These are phyloP conservation scores for Meleagris gallopavo DNA, from an alignment of 2,113 vertebrate species.

Conservation along the genomic window DNA sequence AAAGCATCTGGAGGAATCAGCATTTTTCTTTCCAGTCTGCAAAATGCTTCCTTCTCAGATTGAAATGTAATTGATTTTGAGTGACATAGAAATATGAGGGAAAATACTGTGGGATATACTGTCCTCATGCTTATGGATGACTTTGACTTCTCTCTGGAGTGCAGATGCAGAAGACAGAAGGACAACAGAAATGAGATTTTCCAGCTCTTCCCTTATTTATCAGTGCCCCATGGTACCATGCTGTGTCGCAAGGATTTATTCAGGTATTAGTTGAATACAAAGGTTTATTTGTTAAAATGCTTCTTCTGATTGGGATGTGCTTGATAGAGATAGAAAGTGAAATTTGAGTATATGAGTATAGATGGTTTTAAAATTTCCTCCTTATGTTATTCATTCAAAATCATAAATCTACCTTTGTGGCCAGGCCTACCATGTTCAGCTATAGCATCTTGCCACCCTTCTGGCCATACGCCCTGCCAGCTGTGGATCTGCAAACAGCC, in stretches of 20 bases:
- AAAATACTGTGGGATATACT: not conserved
- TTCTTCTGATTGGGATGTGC: not conserved
- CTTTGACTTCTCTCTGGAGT: not conserved
- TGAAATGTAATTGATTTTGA: not conserved
- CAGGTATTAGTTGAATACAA: not conserved
- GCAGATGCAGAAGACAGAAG: not conserved
- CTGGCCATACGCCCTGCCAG: not conserved
- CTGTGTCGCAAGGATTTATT: not conserved
- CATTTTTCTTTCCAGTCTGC: not conserved
- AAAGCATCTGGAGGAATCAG: not conserved
- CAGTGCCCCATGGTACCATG: not conserved
- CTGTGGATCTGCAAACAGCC: not conserved
- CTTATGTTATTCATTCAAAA: not conserved
- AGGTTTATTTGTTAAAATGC: not conserved
- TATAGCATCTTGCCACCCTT: not conserved
- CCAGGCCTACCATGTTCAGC: not conserved
- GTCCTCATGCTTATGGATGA: not conserved
- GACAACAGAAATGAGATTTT: not conserved
- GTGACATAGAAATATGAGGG: not conserved
- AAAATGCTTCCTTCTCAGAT: not conserved
- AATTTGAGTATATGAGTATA: not conserved
- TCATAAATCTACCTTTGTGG: not conserved
- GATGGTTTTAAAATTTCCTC: not conserved
- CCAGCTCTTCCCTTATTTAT: not conserved
- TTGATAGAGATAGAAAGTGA: not conserved